Evolutionary conservation across 1,140 invertebrate genomes (phyloP), one percentile per base, ranked within the genome.

Genomic region (Helicoverpa armigera): DNA sequence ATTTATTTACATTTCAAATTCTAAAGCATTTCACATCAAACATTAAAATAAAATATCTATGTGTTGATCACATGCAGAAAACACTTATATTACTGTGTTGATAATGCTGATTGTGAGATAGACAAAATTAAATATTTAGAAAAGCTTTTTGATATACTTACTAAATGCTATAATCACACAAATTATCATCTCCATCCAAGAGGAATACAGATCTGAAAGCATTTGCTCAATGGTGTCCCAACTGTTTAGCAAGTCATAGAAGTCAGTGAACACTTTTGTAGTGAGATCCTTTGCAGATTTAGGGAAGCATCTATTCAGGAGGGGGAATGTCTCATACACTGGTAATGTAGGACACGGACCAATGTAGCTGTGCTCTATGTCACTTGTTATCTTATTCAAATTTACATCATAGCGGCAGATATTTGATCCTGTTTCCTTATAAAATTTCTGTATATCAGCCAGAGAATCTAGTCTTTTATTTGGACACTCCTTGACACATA

Each of bases 401-500:
- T 97, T 95, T 83, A 96, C 96, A 87, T 98, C 97, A 95, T 98
- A 94, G 85, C 86, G 87, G 86, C 97, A 99, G 12, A 98, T 95
- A 86, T 96, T 96, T 0, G 96, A 97, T 11, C 97, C 96, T 9
- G 96, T 97, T 78, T 96, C 94, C 74, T 94, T 95, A 85, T 98
- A 97, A 95, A 98, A 99, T n/a, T 95, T 88, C 83, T 97, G 95
- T 12, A 99, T 92, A 72, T 98, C 98, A n/a, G 94, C 88, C 12
- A 97, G 92, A 16, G 94, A 95, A 0, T 94, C 94, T 58, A 99
- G 86, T 18, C 95, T 96, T 81, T 94, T 95, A 82, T 96, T 96
- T 0, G 98, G 98, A 95, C 98, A 99, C 93, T 97, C 93, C 87
- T 98, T 97, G 0, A 99, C 98, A 94, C 98, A 99, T 81, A 99